Base-by-base conservation (phyloP, 2,888 invertebrate species). In the Clitarchus hookeri region DNA sequence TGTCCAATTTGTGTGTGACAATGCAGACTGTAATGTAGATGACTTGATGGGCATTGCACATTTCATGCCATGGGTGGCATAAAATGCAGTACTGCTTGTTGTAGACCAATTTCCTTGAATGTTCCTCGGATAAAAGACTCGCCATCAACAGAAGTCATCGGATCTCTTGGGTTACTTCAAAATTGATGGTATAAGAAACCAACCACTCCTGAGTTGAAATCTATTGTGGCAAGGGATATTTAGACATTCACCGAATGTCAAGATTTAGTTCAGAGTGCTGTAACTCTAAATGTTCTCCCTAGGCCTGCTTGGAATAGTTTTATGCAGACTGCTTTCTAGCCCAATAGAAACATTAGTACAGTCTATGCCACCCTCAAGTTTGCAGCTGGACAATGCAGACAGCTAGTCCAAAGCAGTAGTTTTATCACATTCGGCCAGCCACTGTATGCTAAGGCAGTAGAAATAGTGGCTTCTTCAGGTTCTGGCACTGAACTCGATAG, bases 361-460 rank as follows among this genome's bases (percentile, higher is more conserved):
- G n/a, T 82, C 19, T 82, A 82, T 19, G 26, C 82, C 4, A 27
- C 44, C 6, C 36, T 82, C 27, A 26, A 16, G 44, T 44, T 27
- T 44, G 27, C 82, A 23, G 82, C 82, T 12, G 82, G 36, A 27
- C 82, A 82, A 23, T 82, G 82, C 36, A 82, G 26, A 82, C 26
- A 82, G 36, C 82, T 82, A 26, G 36, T 8, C 36, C 82, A 82
- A 82, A 27, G 82, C 9, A 78, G 26, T 16, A 6, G 48, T 82
- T 27, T 82, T 26, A 27, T 44, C 26, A 82, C 82, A 82, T 86
- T 80, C 23, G 84, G 84, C 83, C 87, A 86, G 48, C 86, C 44
- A 44, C 48, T 86, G n/a, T 86, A 77, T 54, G 53, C 54, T 19
- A 84, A 84, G 26, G 84, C 86, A 13, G 36, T 53, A 25, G 84